A percentile compares a stretch with the other conserved stretches of the same genome.
phyloP scores from a whole-genome alignment of 2,113 vertebrate genomes.

The Bufo bufo region DNA sequence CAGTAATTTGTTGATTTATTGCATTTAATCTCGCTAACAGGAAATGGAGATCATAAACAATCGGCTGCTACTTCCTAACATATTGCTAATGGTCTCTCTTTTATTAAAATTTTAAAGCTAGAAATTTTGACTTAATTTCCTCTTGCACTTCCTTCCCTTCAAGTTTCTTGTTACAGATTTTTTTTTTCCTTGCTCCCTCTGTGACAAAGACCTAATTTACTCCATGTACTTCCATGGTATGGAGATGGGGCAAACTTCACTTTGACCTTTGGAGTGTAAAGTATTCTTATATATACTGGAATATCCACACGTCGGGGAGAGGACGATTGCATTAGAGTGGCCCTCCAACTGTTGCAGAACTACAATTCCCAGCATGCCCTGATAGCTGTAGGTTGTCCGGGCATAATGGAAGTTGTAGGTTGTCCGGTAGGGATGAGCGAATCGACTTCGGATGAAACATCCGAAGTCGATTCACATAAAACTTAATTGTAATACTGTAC shows the following conservation, averaged over 20 bases:
- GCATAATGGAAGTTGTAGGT: too few species aligned
- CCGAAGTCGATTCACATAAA: too few species aligned
- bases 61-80: slow-evolving; percentile 33
- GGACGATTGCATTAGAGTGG: not conserved
- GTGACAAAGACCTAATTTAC: slow-evolving; percentile 52
- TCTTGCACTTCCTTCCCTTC: slow-evolving; percentile 53
- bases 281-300: slow-evolving; percentile 15
- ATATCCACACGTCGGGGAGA: not conserved
- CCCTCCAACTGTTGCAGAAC: too few species aligned
- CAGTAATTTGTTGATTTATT: slow-evolving; percentile 50
- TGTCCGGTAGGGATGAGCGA: too few species aligned
- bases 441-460: too few species aligned
- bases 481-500: too few species aligned
- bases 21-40: slow-evolving; percentile 44
- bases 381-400: too few species aligned
- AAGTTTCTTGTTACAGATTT: slow-evolving; percentile 51
- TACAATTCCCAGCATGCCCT: too few species aligned
- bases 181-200: slow-evolving; percentile 26
- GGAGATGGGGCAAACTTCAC: slow-evolving; percentile 1
- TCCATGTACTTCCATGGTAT: slow-evolving; percentile 19
- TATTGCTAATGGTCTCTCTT: slow-evolving; percentile 41
- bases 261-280: not conserved
- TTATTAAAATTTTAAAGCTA: slow-evolving; percentile 38
- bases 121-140: slow-evolving; percentile 53
- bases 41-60: slow-evolving; percentile 55